Conservation (phyloP, 2,797 vertebrate species). For the Naso thynnoides region DNA sequence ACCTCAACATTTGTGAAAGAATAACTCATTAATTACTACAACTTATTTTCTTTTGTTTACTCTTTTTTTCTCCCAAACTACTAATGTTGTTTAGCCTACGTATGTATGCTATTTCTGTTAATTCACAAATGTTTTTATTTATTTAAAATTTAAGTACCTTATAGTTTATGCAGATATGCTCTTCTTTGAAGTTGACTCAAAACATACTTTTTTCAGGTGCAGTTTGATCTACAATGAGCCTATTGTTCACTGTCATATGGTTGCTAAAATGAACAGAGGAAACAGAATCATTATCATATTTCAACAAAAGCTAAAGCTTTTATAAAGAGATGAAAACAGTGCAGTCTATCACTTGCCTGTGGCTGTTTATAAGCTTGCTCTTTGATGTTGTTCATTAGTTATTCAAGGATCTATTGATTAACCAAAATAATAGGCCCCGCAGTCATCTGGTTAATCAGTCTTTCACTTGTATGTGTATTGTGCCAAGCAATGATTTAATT, state of each 20-base stretch:
- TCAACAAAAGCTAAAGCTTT: conserved; percentile 71
- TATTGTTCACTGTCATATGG: conserved; percentile 52
- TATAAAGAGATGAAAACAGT: conserved; percentile 73
- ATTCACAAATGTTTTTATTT: conserved; percentile 24
- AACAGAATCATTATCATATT: conserved; percentile 73
- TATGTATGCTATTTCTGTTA: neutral
- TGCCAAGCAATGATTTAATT: conserved; percentile 61
- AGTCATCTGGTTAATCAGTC: conserved; percentile 79
- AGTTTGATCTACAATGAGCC: conserved; percentile 60
- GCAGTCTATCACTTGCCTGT: conserved; percentile 67
- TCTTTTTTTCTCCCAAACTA: neutral
- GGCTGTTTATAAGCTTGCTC: conserved; percentile 69
- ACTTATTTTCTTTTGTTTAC: conserved; percentile 21
- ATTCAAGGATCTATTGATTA: conserved; percentile 83
- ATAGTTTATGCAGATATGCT: conserved; percentile 5
- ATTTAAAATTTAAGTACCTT: neutral
- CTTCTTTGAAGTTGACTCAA: conserved; percentile 48
- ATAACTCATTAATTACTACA: conserved; percentile 23
- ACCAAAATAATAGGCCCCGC: conserved; percentile 75
- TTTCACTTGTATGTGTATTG: conserved; percentile 69
- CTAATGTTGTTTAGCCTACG: conserved; percentile 13
- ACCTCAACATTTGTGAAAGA: conserved; percentile 25
- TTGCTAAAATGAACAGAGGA: conserved; percentile 54
- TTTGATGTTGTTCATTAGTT: conserved; percentile 79
- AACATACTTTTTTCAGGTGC: conserved; percentile 44